Evolutionary conservation across 2,113 vertebrate species (phyloP).

Genomic region (Falco punctatus): DNA sequence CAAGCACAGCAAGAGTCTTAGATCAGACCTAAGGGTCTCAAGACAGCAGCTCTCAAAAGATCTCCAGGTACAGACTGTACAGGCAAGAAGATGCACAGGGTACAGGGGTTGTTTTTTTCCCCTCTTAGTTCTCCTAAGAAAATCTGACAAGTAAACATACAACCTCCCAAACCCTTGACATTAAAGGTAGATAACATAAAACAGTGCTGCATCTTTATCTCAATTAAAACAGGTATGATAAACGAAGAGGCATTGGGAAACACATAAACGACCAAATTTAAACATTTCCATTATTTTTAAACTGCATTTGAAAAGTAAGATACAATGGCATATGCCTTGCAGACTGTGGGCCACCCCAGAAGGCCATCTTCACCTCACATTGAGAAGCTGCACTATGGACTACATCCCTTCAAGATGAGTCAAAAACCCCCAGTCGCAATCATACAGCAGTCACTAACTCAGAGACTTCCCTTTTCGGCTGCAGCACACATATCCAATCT

Average conservation of each 20-base stretch:
- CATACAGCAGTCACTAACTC: not conserved
- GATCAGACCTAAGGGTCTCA: slow-evolving; percentile 39
- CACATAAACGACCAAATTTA: not conserved
- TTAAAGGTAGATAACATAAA: not conserved
- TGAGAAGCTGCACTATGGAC: not conserved
- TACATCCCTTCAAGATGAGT: not conserved
- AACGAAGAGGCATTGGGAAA: not conserved
- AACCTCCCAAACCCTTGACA: not conserved
- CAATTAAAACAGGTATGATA: not conserved
- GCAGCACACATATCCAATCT: not conserved
- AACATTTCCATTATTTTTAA: not conserved
- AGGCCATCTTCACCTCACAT: not conserved
- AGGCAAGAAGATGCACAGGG: not conserved
- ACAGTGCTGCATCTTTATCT: not conserved
- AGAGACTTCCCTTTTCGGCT: not conserved
- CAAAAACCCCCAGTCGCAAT: not conserved
- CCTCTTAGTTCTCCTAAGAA: not conserved
- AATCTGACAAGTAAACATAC: not conserved
- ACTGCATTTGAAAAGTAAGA: not conserved
- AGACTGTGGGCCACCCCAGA: not conserved
- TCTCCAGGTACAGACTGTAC: slow-evolving; percentile 12
- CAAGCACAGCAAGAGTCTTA: not conserved
- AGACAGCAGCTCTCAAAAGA: not conserved
- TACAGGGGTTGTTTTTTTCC: not conserved
- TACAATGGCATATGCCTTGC: not conserved